Evolutionary conservation across 2,797 vertebrate species (phyloP).

Genomic region (Sylvia borin): DNA sequence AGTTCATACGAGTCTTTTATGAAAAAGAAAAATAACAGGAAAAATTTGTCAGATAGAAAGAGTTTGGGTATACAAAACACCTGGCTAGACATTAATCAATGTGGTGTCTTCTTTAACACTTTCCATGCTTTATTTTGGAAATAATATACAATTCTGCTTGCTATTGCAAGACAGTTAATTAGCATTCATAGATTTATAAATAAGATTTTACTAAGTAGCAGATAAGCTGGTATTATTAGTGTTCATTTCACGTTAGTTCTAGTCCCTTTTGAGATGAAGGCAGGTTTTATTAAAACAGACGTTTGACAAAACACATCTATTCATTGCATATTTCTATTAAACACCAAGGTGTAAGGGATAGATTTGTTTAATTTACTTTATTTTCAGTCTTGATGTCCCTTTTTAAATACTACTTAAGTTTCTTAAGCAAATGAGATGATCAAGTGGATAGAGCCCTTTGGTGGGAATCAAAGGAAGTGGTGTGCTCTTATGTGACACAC

Average conservation of each 20-base stretch:
- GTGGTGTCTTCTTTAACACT: not conserved
- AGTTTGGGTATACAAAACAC: not conserved
- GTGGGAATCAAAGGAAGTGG: not conserved
- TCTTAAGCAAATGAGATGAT: not conserved
- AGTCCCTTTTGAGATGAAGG: not conserved
- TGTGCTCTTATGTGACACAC: not conserved
- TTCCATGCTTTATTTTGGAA: not conserved
- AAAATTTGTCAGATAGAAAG: not conserved
- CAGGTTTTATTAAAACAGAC: not conserved
- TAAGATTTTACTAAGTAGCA: not conserved
- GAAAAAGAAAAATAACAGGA: not conserved
- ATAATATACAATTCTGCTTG: not conserved
- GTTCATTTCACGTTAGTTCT: not conserved
- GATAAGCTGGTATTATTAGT: conserved; percentile 11
- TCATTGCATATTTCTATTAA: not conserved
- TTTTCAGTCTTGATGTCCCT: not conserved
- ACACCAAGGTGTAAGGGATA: not conserved
- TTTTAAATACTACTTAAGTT: not conserved
- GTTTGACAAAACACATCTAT: not conserved
- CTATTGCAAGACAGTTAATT: conserved; percentile 9
- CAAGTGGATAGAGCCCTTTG: not conserved
- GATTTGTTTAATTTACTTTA: not conserved
- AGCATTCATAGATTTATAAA: conserved; percentile 18
- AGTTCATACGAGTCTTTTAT: not conserved
- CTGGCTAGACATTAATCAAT: not conserved